Evolutionary conservation across 2,888 invertebrate genomes (phyloP).

Genomic region (Drosophila falleni): DNA sequence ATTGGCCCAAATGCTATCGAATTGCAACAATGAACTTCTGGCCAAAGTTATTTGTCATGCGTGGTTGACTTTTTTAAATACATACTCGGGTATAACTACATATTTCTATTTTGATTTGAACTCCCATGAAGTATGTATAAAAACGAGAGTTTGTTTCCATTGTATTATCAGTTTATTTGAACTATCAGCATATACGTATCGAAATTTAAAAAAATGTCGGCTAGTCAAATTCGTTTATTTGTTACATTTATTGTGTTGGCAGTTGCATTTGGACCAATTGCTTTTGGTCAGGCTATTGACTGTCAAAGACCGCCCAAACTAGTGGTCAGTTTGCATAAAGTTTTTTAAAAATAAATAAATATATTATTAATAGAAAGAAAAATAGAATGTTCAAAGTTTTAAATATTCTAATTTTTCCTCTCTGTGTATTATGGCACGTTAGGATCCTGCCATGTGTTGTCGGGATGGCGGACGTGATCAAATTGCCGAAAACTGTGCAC

Average conservation of each 20-base stretch:
- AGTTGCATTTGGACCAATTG: conserved; percentile 17
- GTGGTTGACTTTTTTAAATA: conserved; percentile 69
- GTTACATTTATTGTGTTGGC: conserved; percentile 35
- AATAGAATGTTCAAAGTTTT: neutral
- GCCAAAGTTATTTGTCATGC: conserved; percentile 69
- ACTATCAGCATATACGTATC: conserved; percentile 11
- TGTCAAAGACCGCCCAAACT: conserved; percentile 83
- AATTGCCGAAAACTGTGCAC: conserved; percentile 77
- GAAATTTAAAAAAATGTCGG: conserved; percentile 24
- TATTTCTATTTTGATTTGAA: conserved; percentile 29
- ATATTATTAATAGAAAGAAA: no score
- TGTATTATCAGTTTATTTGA: conserved; percentile 43
- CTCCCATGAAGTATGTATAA: conserved; percentile 52
- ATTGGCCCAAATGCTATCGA: conserved; percentile 70
- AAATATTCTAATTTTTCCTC: neutral
- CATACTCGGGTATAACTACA: conserved; percentile 29
- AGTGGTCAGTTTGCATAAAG: conserved; percentile 62
- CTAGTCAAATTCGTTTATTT: conserved; percentile 19
- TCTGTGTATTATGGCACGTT: neutral
- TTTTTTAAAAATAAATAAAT: no score
- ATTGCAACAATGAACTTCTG: conserved; percentile 75
- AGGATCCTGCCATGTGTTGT: conserved; percentile 83
- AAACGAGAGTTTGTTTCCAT: conserved; percentile 42
- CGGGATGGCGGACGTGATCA: conserved; percentile 82
- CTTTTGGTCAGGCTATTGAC: conserved; percentile 65